Evolutionary conservation across 2,888 invertebrate species (phyloP), one percentile per base, ranked within the genome.

Genomic region (Eupithecia pulchellata): DNA sequence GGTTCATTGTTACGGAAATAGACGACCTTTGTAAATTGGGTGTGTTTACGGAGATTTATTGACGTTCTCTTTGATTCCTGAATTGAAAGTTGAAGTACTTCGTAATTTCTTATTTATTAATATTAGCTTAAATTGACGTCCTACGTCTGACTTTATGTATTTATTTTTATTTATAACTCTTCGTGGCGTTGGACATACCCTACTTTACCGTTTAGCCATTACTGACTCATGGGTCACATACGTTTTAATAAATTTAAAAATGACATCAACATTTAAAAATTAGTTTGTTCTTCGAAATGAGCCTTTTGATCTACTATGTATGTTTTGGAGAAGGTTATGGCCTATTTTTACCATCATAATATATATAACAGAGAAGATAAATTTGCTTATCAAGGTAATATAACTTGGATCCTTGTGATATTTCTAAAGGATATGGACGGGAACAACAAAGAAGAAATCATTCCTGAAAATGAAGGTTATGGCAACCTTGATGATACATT

Each of bases 401-500:
- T 42, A 39, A n/a, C 20, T 20, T 39, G 17, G 17, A 17, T 39
- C 25, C 20, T 52, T 55, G 27, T 27, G 17, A 2, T 14, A 30
- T 64, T 29, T 42, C 39, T 4, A 20, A 11, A 68, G 71, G 71
- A 71, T 20, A 62, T 71, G 68, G 27, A 32, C 5, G 27, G 20
- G 0, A 20, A 57, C 6, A 11, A 17, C 5, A 52, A 27, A 9
- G 42, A 57, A 9, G 27, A 52, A 6, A n/a, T 52, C n/a, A 64
- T 32, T 20, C 8, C 52, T 14, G 69, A 64, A 20, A 66, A 66
- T 6, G 66, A 72, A 63, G 30, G 47, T 4, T 39, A 76, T 63
- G 75, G 71, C 1, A 69, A 87, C 57, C 17, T 90, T 89, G 90
- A 61, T 25, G 77, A 88, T 29, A 86, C 78, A 42, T 77, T 88